Evolutionary conservation across 2,113 vertebrate species (phyloP).

Genomic region (Apaloderma vittatum): DNA sequence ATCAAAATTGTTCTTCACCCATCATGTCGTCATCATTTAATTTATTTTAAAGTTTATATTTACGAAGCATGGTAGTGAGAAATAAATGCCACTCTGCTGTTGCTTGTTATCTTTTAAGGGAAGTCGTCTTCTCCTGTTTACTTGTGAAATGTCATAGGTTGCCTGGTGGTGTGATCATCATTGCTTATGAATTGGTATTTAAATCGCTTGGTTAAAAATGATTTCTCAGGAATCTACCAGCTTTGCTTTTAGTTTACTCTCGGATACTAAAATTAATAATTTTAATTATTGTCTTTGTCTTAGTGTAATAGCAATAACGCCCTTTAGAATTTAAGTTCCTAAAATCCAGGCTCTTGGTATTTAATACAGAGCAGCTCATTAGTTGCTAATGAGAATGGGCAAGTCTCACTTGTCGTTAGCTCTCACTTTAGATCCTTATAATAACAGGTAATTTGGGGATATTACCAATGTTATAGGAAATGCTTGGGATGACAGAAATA

Average conservation of each 20-base stretch:
- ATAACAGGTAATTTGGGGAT: not conserved
- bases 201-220: not conserved
- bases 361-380: not conserved
- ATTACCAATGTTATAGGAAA: not conserved
- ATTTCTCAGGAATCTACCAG: not conserved
- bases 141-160: not conserved
- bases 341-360: not conserved
- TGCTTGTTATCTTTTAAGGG: not conserved
- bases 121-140: not conserved
- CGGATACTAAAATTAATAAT: not conserved
- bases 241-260: not conserved
- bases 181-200: not conserved
- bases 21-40: not conserved
- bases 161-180: not conserved
- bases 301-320: not conserved
- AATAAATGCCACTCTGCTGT: not conserved
- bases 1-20: fast-evolving
- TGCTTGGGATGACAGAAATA: not conserved
- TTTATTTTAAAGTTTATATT: not conserved
- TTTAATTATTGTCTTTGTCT: not conserved
- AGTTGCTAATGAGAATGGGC: not conserved
- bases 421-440: not conserved
- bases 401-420: not conserved
- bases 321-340: not conserved
- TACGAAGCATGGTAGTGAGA: not conserved